These are phyloP conservation scores for Magallana ariakensis DNA, from an alignment of 1,140 invertebrate species.

Conservation along the genomic window DNA sequence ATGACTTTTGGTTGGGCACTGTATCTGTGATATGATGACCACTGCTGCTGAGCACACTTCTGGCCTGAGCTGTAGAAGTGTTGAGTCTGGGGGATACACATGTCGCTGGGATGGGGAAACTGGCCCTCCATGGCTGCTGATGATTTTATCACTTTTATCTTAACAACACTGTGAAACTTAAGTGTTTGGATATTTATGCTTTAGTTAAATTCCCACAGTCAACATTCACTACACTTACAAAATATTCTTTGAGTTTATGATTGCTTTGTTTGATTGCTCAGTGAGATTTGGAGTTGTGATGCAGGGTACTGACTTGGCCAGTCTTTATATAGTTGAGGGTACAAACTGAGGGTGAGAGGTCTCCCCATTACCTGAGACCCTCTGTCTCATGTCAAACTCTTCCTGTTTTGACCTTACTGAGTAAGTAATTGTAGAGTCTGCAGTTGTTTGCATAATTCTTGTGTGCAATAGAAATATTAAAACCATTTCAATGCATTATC, in stretches of 20 bases:
- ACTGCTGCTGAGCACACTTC: background rate
- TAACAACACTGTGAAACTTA: too few relatives aligned
- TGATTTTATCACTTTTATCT: background rate
- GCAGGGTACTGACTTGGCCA: background rate
- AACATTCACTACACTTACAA: background rate
- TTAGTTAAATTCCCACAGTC: background rate
- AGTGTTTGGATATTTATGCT: too few relatives aligned
- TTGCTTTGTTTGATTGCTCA: background rate
- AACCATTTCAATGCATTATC: too few relatives aligned
- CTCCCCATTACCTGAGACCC: constrained; percentile 5
- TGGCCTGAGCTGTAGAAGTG: background rate
- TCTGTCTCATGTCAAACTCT: background rate
- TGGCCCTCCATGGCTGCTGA: background rate
- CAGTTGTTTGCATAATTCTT: background rate
- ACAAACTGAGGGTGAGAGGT: too few relatives aligned
- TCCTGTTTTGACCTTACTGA: background rate
- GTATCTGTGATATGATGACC: background rate
- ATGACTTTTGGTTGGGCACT: background rate
- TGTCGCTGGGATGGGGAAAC: background rate
- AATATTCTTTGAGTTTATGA: background rate
- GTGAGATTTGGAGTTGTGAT: background rate
- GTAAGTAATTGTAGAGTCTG: background rate
- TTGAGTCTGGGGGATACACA: background rate
- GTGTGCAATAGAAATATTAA: too few relatives aligned
- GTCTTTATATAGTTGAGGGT: background rate